Conservation (phyloP, 1,140 invertebrate genomes). For the Drosophila biarmipes region DNA sequence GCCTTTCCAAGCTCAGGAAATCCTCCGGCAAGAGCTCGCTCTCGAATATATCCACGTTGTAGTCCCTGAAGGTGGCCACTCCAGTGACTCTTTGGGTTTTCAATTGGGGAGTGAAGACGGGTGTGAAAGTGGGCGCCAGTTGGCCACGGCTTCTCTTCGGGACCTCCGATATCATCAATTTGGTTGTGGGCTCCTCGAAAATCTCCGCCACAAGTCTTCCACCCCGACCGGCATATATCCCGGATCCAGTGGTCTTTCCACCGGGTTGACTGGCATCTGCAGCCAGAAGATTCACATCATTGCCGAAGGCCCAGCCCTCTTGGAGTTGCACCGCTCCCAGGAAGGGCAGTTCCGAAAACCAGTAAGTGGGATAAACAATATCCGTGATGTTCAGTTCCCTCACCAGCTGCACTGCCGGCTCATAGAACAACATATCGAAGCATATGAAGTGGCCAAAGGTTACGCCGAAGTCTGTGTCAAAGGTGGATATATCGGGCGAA, state of each 20-base stretch:
- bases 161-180: constrained; percentile 57
- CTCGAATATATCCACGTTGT: constrained; percentile 67
- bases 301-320: constrained; percentile 85
- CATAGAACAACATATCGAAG: constrained; percentile 90
- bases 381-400: constrained; percentile 86
- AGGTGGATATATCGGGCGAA: constrained; percentile 76
- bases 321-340: constrained; percentile 86
- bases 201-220: constrained; percentile 71
- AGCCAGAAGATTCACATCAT: constrained; percentile 85
- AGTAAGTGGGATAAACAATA: constrained; percentile 89
- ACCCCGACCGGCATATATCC: constrained; percentile 84
- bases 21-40: constrained; percentile 38
- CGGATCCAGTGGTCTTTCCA: constrained; percentile 80
- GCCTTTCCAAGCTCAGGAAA: constrained; percentile 16
- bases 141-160: constrained; percentile 81
- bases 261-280: constrained; percentile 83
- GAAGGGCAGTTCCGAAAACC: constrained; percentile 90
- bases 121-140: constrained; percentile 14
- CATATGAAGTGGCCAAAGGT: constrained; percentile 91
- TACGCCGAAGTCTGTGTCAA: constrained; percentile 89
- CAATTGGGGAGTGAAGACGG: constrained; percentile 32
- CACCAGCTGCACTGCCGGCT: constrained; percentile 85
- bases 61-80: constrained; percentile 60
- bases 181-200: constrained; percentile 54
- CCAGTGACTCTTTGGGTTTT: constrained; percentile 40